A percentile compares a stretch with the other conserved stretches of the same genome.
Evolutionary conservation across 2,113 vertebrate species (phyloP).

Genomic region (Grantiella picta): DNA sequence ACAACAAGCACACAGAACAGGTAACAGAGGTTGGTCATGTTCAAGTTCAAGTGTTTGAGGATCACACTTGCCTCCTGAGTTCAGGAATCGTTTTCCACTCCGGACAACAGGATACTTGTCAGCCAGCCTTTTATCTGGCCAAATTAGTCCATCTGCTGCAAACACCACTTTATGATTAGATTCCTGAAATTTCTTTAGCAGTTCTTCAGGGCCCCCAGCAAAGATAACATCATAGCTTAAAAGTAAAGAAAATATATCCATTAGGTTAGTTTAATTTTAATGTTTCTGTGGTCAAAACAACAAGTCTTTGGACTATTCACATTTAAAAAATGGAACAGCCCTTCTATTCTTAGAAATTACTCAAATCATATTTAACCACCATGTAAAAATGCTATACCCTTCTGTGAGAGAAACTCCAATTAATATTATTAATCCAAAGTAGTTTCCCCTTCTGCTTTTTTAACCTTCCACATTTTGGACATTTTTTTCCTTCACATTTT

Average conservation of each 20-base stretch:
- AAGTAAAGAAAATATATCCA: not conserved
- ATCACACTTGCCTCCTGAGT: constrained; percentile 87
- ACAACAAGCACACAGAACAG: not conserved
- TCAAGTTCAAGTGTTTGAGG: not conserved
- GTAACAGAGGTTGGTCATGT: not conserved
- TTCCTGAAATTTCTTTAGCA: constrained; percentile 90
- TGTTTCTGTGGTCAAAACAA: not conserved
- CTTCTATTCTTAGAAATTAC: not conserved
- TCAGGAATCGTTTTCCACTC: constrained; percentile 92
- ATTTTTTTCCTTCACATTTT: not conserved
- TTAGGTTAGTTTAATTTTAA: not conserved
- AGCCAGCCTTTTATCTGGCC: constrained; percentile 89
- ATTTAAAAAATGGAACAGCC: not conserved
- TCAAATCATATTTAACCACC: not conserved
- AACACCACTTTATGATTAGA: constrained; percentile 90
- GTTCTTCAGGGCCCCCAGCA: constrained; percentile 88
- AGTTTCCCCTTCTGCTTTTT: not conserved
- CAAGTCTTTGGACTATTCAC: not conserved
- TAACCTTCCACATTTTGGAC: not conserved
- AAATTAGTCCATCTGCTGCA: constrained; percentile 89
- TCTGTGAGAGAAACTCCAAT: not conserved
- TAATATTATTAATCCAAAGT: not conserved
- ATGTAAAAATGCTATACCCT: not conserved
- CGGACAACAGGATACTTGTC: constrained; percentile 91
- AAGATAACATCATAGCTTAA: constrained; percentile 94